Base-by-base conservation (phyloP, 2,888 invertebrate species). In the Acanthococcus lagerstroemiae region DNA sequence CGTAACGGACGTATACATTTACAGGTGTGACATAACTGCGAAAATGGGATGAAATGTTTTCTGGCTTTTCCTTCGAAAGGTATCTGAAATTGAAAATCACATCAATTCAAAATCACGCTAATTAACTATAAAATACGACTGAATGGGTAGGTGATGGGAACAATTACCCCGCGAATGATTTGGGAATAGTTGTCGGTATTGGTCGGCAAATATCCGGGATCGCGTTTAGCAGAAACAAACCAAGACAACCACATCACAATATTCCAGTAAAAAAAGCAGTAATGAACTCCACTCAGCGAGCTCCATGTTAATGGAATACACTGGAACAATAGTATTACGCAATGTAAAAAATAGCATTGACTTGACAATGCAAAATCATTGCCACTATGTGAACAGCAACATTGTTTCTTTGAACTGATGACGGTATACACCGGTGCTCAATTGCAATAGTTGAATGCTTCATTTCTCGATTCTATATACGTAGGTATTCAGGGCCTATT, bases 301-400 rank as follows among this genome's bases (percentile, higher is more conserved):
- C 92, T 88, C 93, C 93, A 94, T 0, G 93, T 94, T 48, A 90
- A 81, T 1, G 93, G 93, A 69, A 94, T 85, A 72, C 91, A 91
- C 84, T 90, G 76, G 27, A 78, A 78, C 68, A 22, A 4, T 30
- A 19, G 37, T 15, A 52, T 24, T n/a, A n/a, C 9, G 12, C 22
- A 19, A 17, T 12, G 50, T 50, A 17, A 50, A 12, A 19, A 50
- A 17, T 50, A 1, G 3, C 2, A 50, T 50, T 3, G 19, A 1
- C 2, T n/a, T n/a, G 12, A 17, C 17, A 4, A 2, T n/a, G 3
- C 2, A 48, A 3, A 50, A 4, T 50, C 1, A 19, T 3, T 9
- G n/a, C n/a, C n/a, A n/a, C n/a, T n/a, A n/a, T n/a, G n/a, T n/a
- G n/a, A n/a, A n/a, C n/a, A n/a, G n/a, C n/a, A n/a, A n/a, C n/a